These are phyloP conservation scores for Petrolisthes manimaculis DNA, from an alignment of 2,888 invertebrate genomes.

Conservation along the genomic window DNA sequence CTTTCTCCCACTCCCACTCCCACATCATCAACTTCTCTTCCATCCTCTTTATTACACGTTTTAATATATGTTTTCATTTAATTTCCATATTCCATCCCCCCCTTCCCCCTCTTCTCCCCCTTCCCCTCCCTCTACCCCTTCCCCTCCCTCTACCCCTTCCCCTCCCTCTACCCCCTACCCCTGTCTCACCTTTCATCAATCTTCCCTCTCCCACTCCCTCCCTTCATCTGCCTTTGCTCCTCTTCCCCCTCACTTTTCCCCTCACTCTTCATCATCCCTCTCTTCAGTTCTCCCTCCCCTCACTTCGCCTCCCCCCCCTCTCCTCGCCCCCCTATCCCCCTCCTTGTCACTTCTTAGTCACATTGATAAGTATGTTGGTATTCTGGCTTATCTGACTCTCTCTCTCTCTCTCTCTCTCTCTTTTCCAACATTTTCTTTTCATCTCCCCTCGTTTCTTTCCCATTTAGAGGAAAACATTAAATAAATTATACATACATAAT, in stretches of 20 bases:
- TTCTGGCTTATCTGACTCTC: background rate
- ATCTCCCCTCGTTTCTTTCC: too few species aligned
- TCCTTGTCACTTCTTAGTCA: background rate
- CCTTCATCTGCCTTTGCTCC: background rate
- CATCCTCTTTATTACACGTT: background rate
- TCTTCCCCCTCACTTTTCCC: background rate
- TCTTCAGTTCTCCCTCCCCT: background rate
- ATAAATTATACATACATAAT: background rate
- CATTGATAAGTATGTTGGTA: background rate
- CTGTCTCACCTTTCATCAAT: background rate
- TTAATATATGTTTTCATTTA: background rate
- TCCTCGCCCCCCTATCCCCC: background rate
- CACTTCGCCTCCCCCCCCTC: background rate
- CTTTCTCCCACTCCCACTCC: background rate
- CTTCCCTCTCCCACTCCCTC: background rate
- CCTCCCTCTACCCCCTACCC: background rate
- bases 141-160: background rate
- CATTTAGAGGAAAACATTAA: too few species aligned
- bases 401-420: background rate
- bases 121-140: background rate
- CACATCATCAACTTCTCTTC: background rate
- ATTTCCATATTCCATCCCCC: background rate
- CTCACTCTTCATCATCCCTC: background rate
- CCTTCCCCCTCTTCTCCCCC: background rate
- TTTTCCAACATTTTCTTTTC: too few species aligned